Conservation (phyloP, 2,113 vertebrate genomes). For the Vireo altiloquus region DNA sequence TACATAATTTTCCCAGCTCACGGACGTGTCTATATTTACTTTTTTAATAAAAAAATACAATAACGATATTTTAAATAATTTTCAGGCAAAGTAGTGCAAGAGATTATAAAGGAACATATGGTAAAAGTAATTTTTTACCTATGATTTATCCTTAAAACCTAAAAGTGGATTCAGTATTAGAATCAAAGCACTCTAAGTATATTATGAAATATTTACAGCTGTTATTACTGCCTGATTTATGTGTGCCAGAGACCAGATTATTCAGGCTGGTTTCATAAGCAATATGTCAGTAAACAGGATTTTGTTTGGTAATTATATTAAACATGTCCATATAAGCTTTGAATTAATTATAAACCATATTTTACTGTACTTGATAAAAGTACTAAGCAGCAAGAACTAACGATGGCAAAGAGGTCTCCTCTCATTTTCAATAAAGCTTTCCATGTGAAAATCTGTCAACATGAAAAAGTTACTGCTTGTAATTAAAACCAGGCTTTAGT, state of each 20-base stretch:
- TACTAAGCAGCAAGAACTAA: conserved; percentile 64
- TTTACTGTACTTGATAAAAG: conserved; percentile 57
- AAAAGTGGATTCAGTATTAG: conserved; percentile 56
- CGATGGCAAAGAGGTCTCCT: conserved; percentile 40
- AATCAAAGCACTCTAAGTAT: conserved; percentile 64
- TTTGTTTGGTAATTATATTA: conserved; percentile 67
- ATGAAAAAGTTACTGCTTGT: conserved; percentile 58
- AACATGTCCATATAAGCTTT: conserved; percentile 54
- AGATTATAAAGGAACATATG: conserved; percentile 49
- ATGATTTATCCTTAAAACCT: conserved; percentile 53
- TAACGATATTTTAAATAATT: conserved; percentile 17
- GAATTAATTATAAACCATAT: conserved; percentile 64
- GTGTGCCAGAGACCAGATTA: conserved; percentile 63
- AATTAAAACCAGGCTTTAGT: conserved; percentile 51
- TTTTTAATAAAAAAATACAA: conserved; percentile 1
- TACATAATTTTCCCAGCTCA: conserved; percentile 9
- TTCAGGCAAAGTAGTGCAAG: conserved; percentile 12
- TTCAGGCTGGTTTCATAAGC: conserved; percentile 60
- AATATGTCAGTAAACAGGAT: conserved; percentile 67
- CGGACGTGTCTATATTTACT: neutral
- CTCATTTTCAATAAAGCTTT: conserved; percentile 62
- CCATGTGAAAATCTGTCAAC: conserved; percentile 65
- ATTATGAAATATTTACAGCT: conserved; percentile 69
- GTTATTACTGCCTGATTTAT: conserved; percentile 66
- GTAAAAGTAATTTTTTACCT: conserved; percentile 40